Base-by-base conservation (phyloP, 2,888 invertebrate species). In the Tachina grossa region DNA sequence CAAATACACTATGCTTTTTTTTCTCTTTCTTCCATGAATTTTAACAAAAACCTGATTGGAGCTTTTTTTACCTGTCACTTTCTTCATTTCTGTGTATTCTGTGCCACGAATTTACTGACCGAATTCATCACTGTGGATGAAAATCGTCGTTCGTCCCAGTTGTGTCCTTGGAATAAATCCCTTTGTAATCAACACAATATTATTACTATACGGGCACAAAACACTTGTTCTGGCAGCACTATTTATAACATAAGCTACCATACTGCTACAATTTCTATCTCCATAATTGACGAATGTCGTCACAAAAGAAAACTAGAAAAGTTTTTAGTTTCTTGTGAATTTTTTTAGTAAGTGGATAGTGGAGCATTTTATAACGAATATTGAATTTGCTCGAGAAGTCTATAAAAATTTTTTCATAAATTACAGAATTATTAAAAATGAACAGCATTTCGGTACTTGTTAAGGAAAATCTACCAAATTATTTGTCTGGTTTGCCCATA, bases 401-500 rank as follows among this genome's bases (percentile, higher is more conserved):
- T 49, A 16, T 61, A 45, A 31, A 53, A 1, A 71, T 14, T 65
- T 51, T 39, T 59, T 19, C n/a, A n/a, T n/a, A 63, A n/a, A 14
- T 68, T 63, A 55, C 47, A 39, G 57, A 55, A 75, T 68, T 43
- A 13, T 43, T 61, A 41, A 19, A 93, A 92, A 97, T 97, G 97
- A 95, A 97, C 93, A 93, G 95, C 71, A 90, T 97, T 79, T 95
- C 97, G 74, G 95, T 95, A 90, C 93, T 97, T 89, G 95, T 98
- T 6, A 97, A 96, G 93, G 95, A 95, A 86, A 95, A 96, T 59
- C 93, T 98, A 88, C 97, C 98, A 8, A 96, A 97, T 93, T 98
- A 98, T 93, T 94, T 98, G 89, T 94, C 96, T 77, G 94, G 94
- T 91, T 93, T 98, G 87, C 98, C 98, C 22, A 95, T 98, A 92